A percentile compares a stretch with the other conserved stretches of the same genome.
Evolutionary conservation across 2,113 vertebrate genomes (phyloP).

Genomic region (Hippopotamus amphibius): DNA sequence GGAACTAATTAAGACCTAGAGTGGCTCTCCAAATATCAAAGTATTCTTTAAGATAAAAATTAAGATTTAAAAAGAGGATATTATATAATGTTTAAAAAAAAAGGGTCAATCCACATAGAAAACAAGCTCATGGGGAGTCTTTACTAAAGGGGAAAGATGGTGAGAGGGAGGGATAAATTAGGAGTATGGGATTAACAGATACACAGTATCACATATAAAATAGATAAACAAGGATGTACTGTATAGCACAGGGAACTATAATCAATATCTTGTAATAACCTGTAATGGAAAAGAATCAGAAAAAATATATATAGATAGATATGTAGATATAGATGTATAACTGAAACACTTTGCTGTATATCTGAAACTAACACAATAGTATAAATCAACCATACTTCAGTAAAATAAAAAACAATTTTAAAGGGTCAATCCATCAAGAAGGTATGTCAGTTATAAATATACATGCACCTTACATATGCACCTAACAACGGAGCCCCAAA

Average conservation of each 20-base stretch:
- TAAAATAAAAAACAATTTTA: neutral
- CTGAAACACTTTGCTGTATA: neutral
- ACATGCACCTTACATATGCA: neutral
- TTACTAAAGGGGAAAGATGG: neutral
- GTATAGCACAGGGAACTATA: neutral
- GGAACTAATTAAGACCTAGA: neutral
- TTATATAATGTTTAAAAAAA: neutral
- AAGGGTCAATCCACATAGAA: neutral
- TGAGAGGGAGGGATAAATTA: neutral
- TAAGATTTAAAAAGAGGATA: neutral
- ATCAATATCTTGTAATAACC: neutral
- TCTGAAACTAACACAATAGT: neutral
- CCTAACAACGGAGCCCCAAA: neutral
- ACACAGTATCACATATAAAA: neutral
- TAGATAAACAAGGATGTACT: neutral
- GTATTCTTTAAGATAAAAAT: conserved; percentile 1
- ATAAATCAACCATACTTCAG: neutral
- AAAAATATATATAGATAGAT: neutral
- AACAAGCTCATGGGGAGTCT: neutral
- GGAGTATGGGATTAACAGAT: neutral
- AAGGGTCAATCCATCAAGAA: neutral
- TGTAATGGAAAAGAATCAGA: neutral
- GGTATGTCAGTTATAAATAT: neutral
- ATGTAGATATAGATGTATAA: neutral
- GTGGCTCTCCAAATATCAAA: neutral